Conservation (phyloP, 1,140 invertebrate genomes). For the Drosophila littoralis region DNA sequence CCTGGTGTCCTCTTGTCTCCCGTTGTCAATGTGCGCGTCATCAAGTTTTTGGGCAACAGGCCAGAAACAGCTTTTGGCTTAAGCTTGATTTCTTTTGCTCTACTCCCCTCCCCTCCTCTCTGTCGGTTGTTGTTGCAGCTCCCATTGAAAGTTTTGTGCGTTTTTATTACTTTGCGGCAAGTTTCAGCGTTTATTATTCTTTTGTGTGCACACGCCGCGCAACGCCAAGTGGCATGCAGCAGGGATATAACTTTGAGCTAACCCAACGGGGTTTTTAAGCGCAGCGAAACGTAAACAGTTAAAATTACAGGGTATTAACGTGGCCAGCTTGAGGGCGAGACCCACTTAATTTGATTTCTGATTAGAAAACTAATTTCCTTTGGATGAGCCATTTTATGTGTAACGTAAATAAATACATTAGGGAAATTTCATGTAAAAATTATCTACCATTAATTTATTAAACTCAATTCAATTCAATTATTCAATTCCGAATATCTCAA, state of each 20-base stretch:
- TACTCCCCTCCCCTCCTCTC: conserved; percentile 1
- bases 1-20: conserved; percentile 25
- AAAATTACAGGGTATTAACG: conserved; percentile 35
- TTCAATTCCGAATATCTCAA: too few relatives aligned
- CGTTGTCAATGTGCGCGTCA: conserved; percentile 64
- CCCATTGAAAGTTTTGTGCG: conserved; percentile 76
- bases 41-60: conserved; percentile 71
- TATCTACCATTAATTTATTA: too few relatives aligned
- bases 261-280: conserved; percentile 6
- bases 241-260: conserved; percentile 1
- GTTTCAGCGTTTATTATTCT: conserved; percentile 56
- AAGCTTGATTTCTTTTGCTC: conserved; percentile 31
- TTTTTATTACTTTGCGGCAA: conserved; percentile 77
- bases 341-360: background rate
- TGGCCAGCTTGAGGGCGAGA: background rate
- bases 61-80: conserved; percentile 50
- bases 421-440: too few relatives aligned
- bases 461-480: too few relatives aligned
- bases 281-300: conserved; percentile 12
- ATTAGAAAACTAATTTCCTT: conserved; percentile 13
- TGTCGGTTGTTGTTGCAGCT: conserved; percentile 59
- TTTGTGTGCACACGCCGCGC: conserved; percentile 28
- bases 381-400: too few relatives aligned
- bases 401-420: too few relatives aligned
- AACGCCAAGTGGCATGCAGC: conserved; percentile 35